Base-by-base conservation (phyloP, 64 coral and sea anemone species). In the Stylophora pistillata region DNA sequence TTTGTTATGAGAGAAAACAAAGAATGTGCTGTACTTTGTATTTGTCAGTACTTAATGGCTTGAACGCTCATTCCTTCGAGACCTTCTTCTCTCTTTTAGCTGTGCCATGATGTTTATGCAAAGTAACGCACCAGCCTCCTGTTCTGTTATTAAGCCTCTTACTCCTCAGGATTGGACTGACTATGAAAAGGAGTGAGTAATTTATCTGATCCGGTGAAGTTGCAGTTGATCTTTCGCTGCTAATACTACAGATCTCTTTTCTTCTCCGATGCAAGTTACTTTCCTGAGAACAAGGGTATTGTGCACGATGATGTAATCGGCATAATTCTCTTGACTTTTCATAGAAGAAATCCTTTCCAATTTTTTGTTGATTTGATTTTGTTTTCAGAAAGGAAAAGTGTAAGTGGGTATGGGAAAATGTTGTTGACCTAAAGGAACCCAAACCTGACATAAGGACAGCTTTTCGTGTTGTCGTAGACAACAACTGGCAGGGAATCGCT, bases 61-160 rank as follows among this genome's bases (percentile, higher is more conserved):
- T 47, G 37, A 47, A 47, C 3, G 37, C 37, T 47, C 37, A 47
- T 47, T 47, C 37, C 3, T 47, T 41, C 37, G 7, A 5, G 47
- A 31, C 23, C 33, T 5, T 57, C 56, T 57, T 79, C 18, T 53
- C 17, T 79, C 9, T 47, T 87, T 23, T 61, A 96, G 94, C 6
- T 96, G 94, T 80, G 94, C 94, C 18, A 96, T 96, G 94, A 89
- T 89, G 81, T 87, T 96, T 31, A 90, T 92, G 34, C 94, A 96
- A 54, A 89, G 88, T 88, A 93, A 93, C 55, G 94, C 94, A 12
- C 90, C 87, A 68, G 80, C 94, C 15, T 87, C 86, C 17, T 93
- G 91, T 66, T 56, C 29, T 26, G 88, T 96, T 33, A 90, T 93
- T 29, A 96, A 27, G 9, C 94, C 94, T 10, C 87, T 96, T 15